Percentiles rank a stretch among this genome's conserved stretches.
phyloP scores from a whole-genome alignment of 2,113 vertebrate genomes.

The Fregata magnificens region DNA sequence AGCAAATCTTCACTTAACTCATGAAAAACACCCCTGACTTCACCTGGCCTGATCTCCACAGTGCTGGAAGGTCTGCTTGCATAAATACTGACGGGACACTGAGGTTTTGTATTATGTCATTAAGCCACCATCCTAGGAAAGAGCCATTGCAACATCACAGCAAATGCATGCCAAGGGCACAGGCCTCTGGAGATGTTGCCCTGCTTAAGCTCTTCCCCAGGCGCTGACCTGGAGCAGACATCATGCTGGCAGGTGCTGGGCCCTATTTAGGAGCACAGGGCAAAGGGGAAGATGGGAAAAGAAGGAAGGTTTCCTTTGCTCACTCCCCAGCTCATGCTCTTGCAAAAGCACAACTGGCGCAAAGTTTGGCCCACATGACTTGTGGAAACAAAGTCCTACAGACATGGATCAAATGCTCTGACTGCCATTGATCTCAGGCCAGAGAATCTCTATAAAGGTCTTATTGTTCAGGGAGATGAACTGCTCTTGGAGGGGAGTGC shows the following conservation, averaged over 20 bases:
- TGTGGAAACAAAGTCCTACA: conserved; percentile 53
- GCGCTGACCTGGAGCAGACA: not conserved
- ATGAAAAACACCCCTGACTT: not conserved
- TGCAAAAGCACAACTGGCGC: conserved; percentile 23
- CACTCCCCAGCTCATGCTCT: not conserved
- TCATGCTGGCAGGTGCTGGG: not conserved
- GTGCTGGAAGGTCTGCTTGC: not conserved
- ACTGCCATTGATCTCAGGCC: conserved; percentile 40
- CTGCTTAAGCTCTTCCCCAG: not conserved
- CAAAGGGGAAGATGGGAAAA: not conserved
- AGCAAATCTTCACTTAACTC: not conserved
- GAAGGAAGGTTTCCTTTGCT: not conserved
- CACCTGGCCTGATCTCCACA: not conserved
- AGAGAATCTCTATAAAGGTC: conserved; percentile 52
- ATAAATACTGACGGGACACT: not conserved
- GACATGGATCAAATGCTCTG: conserved; percentile 45
- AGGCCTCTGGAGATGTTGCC: not conserved
- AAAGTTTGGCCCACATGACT: conserved; percentile 41
- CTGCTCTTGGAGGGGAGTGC: not conserved
- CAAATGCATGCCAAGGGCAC: not conserved
- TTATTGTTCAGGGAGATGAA: conserved; percentile 32
- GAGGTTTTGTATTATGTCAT: not conserved
- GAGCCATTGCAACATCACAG: not conserved
- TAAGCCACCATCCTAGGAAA: not conserved
- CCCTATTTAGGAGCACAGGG: not conserved